A percentile compares a stretch with the other conserved stretches of the same genome.
Evolutionary conservation across 2,888 invertebrate species (phyloP).

Genomic region (Amblyjoppa proteus): DNA sequence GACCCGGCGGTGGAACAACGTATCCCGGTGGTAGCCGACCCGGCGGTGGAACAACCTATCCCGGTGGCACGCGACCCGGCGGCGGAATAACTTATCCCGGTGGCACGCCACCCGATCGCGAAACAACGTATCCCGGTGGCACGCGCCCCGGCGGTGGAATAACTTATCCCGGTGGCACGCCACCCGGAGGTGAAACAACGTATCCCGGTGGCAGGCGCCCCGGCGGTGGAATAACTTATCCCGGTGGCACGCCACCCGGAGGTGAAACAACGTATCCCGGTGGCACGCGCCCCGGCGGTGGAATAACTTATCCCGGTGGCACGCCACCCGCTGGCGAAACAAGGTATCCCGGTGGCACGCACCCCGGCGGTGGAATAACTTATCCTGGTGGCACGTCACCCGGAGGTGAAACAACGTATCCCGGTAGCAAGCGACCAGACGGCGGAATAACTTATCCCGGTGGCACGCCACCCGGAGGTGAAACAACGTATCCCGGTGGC

Average conservation of each 20-base stretch:
- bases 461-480: slow-evolving; percentile 27
- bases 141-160: slow-evolving; percentile 31
- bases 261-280: slow-evolving; percentile 55
- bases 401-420: slow-evolving; percentile 57
- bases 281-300: slow-evolving; percentile 19
- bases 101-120: not conserved
- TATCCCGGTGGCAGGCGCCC: slow-evolving; percentile 40
- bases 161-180: slow-evolving; percentile 52
- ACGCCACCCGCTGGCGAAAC: slow-evolving; percentile 55
- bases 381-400: slow-evolving; percentile 51
- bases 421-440: slow-evolving; percentile 49
- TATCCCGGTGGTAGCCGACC: slow-evolving; percentile 14
- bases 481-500: slow-evolving; percentile 50
- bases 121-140: slow-evolving; percentile 27
- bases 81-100: slow-evolving; percentile 45
- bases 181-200: slow-evolving; percentile 2
- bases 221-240: slow-evolving; percentile 30
- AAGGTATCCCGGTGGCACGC: slow-evolving; percentile 62
- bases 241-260: slow-evolving; percentile 20
- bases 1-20: not conserved
- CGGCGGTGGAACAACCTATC: slow-evolving; percentile 19
- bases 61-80: slow-evolving; percentile 13
- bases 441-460: slow-evolving; percentile 29
- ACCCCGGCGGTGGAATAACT: slow-evolving; percentile 46
- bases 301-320: slow-evolving; percentile 39